Evolutionary conservation across 2,888 invertebrate genomes (phyloP).

Genomic region (Phragmatobia fuliginosa): DNA sequence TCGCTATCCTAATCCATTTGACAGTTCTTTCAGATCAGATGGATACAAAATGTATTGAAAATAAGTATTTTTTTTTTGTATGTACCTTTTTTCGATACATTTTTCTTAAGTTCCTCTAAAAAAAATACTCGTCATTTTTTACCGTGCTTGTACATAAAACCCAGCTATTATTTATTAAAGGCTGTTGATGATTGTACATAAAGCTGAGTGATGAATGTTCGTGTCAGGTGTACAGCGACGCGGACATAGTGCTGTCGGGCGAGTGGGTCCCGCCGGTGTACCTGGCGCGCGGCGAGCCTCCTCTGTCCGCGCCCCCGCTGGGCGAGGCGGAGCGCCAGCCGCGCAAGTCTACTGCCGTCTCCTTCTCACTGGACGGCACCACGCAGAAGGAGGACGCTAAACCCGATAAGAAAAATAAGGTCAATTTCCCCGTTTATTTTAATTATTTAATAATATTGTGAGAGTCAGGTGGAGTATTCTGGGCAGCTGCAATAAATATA

Average conservation of each 20-base stretch:
- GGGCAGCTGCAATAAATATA: too few species aligned
- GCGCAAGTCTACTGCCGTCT: constrained; percentile 80
- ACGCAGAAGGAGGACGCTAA: constrained; percentile 84
- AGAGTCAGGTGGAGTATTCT: too few species aligned
- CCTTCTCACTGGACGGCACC: constrained; percentile 81
- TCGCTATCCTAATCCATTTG: too few species aligned
- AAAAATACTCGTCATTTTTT: too few species aligned
- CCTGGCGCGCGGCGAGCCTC: constrained; percentile 90
- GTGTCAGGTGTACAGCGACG: constrained; percentile 92
- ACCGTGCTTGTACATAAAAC: too few species aligned
- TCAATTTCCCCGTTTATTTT: constrained; percentile 47
- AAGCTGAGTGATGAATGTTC: background rate
- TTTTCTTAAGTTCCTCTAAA: too few species aligned
- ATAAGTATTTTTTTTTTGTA: too few species aligned
- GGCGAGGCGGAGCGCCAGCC: constrained; percentile 78
- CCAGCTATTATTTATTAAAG: too few species aligned
- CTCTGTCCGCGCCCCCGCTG: constrained; percentile 84
- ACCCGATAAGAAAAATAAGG: constrained; percentile 92
- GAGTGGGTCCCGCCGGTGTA: constrained; percentile 96
- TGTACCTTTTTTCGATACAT: too few species aligned
- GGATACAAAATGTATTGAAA: too few species aligned
- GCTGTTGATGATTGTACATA: background rate
- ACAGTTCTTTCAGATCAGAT: too few species aligned
- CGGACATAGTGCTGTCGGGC: constrained; percentile 94
- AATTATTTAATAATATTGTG: too few species aligned